Evolutionary conservation across 2,113 vertebrate genomes (phyloP), one percentile per base, ranked within the genome.

Genomic region (Rhipidura dahli): DNA sequence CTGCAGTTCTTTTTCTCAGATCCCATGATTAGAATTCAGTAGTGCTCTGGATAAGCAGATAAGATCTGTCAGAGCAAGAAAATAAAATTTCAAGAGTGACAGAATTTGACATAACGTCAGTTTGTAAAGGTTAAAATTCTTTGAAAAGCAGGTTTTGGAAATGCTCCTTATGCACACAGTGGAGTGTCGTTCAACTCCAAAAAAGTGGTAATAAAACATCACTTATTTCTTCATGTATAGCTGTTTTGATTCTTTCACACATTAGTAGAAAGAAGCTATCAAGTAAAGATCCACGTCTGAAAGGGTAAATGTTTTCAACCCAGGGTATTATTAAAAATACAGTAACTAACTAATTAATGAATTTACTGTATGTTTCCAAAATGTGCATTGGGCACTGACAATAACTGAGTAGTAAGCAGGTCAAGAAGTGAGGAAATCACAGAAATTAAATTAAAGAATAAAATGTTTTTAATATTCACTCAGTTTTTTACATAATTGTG

Each of bases 71-170:
- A 75, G 19, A 90, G 12, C 4, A 70, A 71, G 61, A 92, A 56
- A 57, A 71, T 7, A 93, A 72, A 64, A 86, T 57, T 69, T 70
- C 22, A 80, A 12, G 15, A 78, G 22, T 69, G 70, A 66, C 56
- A 89, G 51, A 93, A 40, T 77, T 87, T 91, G 90, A 71, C 51
- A 73, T 19, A 83, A 63, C 26, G 40, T 65, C 57, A 63, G 15
- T 83, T 76, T 75, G 5, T 79, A 92, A 94, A 94, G 79, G 69
- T 57, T 93, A 88, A 90, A 91, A 90, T 26, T 49, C 28, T 83
- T 88, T 79, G 56, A 77, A 90, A 89, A 89, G 2, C 6, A 44
- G 44, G 21, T 63, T 79, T 90, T 63, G 35, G 51, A 87, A 86
- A 56, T 8, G 18, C 1, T 66, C 88, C 78, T 75, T 76, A 56